A percentile compares a stretch with the other conserved stretches of the same genome.
These are phyloP conservation scores for Otis tarda DNA, from an alignment of 2,113 vertebrate genomes.

Conservation along the genomic window DNA sequence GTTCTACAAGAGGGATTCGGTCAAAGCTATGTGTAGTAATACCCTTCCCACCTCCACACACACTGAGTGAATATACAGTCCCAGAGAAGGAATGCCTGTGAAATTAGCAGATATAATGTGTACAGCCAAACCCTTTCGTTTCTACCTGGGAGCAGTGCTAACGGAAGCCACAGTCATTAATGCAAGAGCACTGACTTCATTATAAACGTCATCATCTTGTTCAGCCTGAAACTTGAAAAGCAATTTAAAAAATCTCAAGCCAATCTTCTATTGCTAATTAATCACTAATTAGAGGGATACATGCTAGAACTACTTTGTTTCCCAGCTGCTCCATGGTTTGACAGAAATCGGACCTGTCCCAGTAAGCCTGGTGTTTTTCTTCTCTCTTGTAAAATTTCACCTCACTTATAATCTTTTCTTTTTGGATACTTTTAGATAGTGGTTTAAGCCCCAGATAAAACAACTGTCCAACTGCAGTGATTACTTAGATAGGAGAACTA, in stretches of 20 bases:
- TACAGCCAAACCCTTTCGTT: not conserved
- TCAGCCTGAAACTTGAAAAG: not conserved
- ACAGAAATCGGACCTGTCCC: not conserved
- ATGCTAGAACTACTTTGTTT: not conserved
- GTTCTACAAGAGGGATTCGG: not conserved
- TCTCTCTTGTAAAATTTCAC: not conserved
- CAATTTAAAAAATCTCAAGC: not conserved
- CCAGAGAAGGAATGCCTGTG: not conserved
- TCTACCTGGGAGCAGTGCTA: not conserved
- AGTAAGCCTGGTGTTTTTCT: not conserved
- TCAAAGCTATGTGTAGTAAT: not conserved
- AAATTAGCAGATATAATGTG: rapidly evolving
- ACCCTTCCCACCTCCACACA: rapidly evolving
- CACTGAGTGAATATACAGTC: not conserved
- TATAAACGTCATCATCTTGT: not conserved
- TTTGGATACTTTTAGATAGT: not conserved
- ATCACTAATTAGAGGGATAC: not conserved
- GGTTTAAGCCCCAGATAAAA: not conserved
- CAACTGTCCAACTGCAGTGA: not conserved
- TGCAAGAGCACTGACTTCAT: not conserved
- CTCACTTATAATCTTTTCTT: not conserved
- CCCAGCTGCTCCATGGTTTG: not conserved
- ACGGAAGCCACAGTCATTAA: not conserved
- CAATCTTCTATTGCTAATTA: not conserved
- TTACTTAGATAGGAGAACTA: not conserved